A percentile compares a stretch with the other conserved stretches of the same genome.
These are phyloP conservation scores for Pao palembangensis DNA, from an alignment of 2,113 vertebrate species.

Conservation along the genomic window DNA sequence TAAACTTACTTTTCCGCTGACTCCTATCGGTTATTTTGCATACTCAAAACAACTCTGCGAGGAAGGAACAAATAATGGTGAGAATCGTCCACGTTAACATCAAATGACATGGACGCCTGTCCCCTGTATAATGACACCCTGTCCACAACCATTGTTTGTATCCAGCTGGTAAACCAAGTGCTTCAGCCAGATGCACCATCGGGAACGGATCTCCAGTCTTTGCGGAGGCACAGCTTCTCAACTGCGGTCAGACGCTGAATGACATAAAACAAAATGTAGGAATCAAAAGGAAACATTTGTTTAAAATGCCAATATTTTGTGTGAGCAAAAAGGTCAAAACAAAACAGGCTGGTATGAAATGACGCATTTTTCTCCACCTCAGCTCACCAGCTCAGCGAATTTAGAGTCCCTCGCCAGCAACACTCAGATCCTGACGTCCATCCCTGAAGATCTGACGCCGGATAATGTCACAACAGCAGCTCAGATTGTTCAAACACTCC, in stretches of 20 bases:
- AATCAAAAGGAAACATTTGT: background rate
- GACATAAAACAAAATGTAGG: constrained; percentile 35
- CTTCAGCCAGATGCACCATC: constrained; percentile 23
- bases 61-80: background rate
- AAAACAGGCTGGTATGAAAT: too few species aligned
- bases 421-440: constrained; percentile 42
- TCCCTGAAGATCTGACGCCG: constrained; percentile 18
- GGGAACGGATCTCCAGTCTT: background rate
- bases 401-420: constrained; percentile 12
- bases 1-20: background rate
- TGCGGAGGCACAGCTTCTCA: accelerated
- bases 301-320: too few species aligned
- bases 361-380: background rate
- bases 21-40: constrained; percentile 26
- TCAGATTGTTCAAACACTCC: constrained; percentile 32
- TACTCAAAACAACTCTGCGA: constrained; percentile 25
- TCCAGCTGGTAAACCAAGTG: constrained; percentile 26
- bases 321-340: too few species aligned
- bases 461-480: constrained; percentile 19
- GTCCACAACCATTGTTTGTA: background rate
- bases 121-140: background rate
- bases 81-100: background rate
- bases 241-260: constrained; percentile 38
- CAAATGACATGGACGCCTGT: too few species aligned
- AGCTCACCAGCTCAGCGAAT: constrained; percentile 21